A percentile compares a stretch with the other conserved stretches of the same genome.
Conservation (phyloP, 2,113 vertebrate genomes). For the Rhinogobius similis region DNA sequence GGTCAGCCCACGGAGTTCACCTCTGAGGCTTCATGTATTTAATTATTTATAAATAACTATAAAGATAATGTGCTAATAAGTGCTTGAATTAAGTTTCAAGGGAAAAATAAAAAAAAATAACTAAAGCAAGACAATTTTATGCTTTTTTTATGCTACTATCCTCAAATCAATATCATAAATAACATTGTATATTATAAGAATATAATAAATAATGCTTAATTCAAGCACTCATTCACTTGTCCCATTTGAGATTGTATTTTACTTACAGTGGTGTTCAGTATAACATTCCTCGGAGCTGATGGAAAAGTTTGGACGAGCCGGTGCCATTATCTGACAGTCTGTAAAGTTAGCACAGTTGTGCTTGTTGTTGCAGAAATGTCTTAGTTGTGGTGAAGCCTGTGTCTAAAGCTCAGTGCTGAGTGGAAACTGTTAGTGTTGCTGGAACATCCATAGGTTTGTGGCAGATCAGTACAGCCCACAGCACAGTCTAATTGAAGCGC, state of each 20-base stretch:
- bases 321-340: not conserved
- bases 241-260: no score
- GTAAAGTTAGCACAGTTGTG: conserved; percentile 8
- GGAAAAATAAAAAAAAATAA: no score
- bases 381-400: not conserved
- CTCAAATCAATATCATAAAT: no score
- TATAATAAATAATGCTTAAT: no score
- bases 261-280: not conserved
- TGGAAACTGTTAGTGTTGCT: not conserved
- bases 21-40: not conserved
- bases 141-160: no score
- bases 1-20: not conserved
- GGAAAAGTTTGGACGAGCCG: not conserved
- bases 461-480: conserved; percentile 27
- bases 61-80: no score
- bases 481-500: conserved; percentile 27
- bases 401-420: conserved; percentile 12
- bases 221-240: no score
- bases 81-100: no score
- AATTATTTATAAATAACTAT: not conserved
- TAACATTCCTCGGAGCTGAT: not conserved
- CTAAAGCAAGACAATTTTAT: no score
- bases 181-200: no score
- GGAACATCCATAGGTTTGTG: conserved; percentile 21
- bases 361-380: conserved; percentile 10